Conservation (phyloP, 92 coral and sea anemone genomes). For the Umimayanthus kanabou region DNA sequence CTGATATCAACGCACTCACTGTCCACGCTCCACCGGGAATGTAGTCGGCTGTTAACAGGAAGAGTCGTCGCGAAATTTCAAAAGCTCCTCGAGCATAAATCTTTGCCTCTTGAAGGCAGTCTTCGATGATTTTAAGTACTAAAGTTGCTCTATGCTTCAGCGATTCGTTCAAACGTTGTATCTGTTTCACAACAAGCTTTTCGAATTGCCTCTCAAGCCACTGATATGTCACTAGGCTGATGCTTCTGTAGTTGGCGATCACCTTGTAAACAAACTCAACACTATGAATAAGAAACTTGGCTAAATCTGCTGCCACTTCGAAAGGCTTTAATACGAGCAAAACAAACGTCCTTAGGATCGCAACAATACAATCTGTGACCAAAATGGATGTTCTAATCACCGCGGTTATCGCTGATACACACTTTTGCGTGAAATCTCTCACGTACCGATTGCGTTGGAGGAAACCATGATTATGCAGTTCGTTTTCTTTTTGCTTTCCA, state of each 20-base stretch:
- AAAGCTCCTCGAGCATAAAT: conserved; percentile 34
- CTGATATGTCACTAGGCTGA: not conserved
- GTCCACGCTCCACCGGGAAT: conserved; percentile 34
- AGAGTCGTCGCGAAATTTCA: conserved; percentile 16
- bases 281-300: conserved; percentile 10
- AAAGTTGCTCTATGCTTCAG: not conserved
- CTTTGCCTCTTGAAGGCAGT: conserved; percentile 22
- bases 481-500: conserved; percentile 2
- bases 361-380: conserved; percentile 10
- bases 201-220: conserved; percentile 25
- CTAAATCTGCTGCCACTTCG: conserved; percentile 13
- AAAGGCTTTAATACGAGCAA: conserved; percentile 32
- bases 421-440: not conserved
- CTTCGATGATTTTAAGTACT: not conserved
- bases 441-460: not conserved
- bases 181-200: conserved; percentile 13
- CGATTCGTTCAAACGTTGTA: conserved; percentile 15
- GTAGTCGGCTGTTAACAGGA: not conserved
- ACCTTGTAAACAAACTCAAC: conserved; percentile 10
- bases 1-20: not conserved
- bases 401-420: not conserved
- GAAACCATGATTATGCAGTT: not conserved
- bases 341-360: not conserved
- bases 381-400: not conserved
- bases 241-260: conserved; percentile 16